Evolutionary conservation across 2,888 invertebrate genomes (phyloP), one percentile per base, ranked within the genome.

Genomic region (Pogonocherus hispidulus): DNA sequence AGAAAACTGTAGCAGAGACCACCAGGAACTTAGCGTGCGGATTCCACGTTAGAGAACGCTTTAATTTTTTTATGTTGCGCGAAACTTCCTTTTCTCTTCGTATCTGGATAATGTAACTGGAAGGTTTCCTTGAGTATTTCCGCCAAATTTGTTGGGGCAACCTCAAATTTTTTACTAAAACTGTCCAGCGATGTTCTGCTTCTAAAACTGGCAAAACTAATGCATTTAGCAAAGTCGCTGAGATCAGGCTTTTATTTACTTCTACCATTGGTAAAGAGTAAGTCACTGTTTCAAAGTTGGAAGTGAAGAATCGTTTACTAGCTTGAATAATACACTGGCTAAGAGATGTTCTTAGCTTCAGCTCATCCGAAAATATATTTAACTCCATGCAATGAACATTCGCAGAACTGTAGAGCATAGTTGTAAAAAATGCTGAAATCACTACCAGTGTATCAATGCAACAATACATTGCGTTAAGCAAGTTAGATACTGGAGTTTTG

Each of bases 21-120:
- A 83, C 67, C 23, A 78, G 44, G 64, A 77, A 76, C 16, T 71
- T 74, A 1, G 77, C 78, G 32, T 74, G 77, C 1, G 74, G 74
- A 62, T 78, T 77, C 69, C 77, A 71, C 2, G 71, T 54, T 1
- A 66, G 8, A 8, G 49, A 16, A 3, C 54, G 51, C 8, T 56
- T 59, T 2, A 78, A 57, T 16, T 22, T 51, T 6, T 65, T 65
- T 6, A 78, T 23, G 27, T 56, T 69, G 2, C 18, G 18, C 3
- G 47, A 44, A 14, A 75, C 56, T 44, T 78, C 78, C 1, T 67
- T 66, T 8, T 62, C 54, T 20, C 63, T 64, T 23, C 72, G 64
- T 14, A 78, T 70, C 37, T 76, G 75, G 4, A 78, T 65, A 3
- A 78, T 70, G 54, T 76, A 78, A 23, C 70, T 76, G 0, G 63